phyloP scores from a whole-genome alignment of 2,797 vertebrate genomes.

The Lepus townsendii region DNA sequence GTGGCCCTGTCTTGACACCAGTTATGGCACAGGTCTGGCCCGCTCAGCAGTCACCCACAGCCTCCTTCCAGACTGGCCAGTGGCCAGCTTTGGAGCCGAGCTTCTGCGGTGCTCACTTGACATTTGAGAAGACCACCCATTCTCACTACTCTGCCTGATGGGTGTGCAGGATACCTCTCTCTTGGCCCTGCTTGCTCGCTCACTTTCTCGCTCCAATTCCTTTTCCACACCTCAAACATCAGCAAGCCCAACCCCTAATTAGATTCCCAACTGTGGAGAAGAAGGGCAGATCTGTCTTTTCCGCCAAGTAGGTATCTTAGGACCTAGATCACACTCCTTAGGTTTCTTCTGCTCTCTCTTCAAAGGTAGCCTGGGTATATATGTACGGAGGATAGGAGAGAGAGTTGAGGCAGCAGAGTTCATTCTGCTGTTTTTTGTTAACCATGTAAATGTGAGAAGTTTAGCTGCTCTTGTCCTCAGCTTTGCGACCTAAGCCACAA shows the following conservation, averaged over 20 bases:
- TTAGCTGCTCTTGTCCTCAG: not conserved
- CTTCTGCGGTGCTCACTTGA: not conserved
- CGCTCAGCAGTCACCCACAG: not conserved
- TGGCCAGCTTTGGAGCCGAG: not conserved
- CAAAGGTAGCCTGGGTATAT: not conserved
- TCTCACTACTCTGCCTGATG: not conserved
- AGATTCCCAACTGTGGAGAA: not conserved
- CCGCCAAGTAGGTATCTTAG: not conserved
- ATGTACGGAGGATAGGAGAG: not conserved
- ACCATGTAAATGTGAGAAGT: not conserved
- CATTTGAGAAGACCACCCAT: not conserved
- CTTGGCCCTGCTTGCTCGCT: not conserved
- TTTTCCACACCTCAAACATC: not conserved
- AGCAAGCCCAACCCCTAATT: not conserved
- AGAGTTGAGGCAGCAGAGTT: not conserved
- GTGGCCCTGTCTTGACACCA: not conserved
- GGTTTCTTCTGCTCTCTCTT: conserved; percentile 1
- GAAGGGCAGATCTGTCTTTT: not conserved
- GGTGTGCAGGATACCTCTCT: not conserved
- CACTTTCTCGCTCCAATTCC: not conserved
- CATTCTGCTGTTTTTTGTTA: not conserved
- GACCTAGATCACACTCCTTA: not conserved
- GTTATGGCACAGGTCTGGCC: not conserved
- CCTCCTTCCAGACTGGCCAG: not conserved
- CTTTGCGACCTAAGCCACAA: not conserved